Percentiles rank a stretch among this genome's conserved stretches.
phyloP scores from a whole-genome alignment of 2,113 vertebrate species.

The Galeopterus variegatus region DNA sequence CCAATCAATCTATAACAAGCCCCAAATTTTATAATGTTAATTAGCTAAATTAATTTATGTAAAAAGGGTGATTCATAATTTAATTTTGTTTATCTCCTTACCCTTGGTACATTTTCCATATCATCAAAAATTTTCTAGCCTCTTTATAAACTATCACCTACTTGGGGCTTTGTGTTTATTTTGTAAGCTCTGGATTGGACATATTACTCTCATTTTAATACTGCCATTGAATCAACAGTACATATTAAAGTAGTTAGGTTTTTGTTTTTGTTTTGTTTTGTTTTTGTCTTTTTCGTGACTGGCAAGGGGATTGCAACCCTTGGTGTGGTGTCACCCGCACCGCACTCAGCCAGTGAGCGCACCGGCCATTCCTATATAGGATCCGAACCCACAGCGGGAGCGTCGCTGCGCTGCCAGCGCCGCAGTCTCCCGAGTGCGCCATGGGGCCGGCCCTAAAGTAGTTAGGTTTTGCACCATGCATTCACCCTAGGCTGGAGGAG shows the following conservation, averaged over 20 bases:
- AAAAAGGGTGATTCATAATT: conserved; percentile 13
- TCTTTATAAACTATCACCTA: background rate
- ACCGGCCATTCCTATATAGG: too few species aligned
- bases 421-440: too few species aligned
- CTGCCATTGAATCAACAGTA: conserved; percentile 5
- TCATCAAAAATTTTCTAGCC: background rate
- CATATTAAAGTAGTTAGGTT: background rate
- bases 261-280: too few species aligned
- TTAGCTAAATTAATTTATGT: conserved; percentile 60
- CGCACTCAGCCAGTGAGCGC: too few species aligned
- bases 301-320: too few species aligned
- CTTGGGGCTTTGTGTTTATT: background rate
- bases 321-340: too few species aligned
- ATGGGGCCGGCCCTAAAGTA: too few species aligned
- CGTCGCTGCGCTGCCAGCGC: too few species aligned
- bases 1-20: background rate
- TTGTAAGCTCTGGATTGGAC: background rate
- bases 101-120: background rate
- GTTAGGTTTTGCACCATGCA: background rate
- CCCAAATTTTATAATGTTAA: conserved; percentile 39
- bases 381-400: too few species aligned
- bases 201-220: conserved; percentile 49
- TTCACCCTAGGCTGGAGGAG: background rate
- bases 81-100: conserved; percentile 39
- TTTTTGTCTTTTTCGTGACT: too few species aligned